Percentiles rank a stretch among this genome's conserved stretches.
Conservation (phyloP, 2,113 vertebrate genomes). For the Seriola rivoliana region DNA sequence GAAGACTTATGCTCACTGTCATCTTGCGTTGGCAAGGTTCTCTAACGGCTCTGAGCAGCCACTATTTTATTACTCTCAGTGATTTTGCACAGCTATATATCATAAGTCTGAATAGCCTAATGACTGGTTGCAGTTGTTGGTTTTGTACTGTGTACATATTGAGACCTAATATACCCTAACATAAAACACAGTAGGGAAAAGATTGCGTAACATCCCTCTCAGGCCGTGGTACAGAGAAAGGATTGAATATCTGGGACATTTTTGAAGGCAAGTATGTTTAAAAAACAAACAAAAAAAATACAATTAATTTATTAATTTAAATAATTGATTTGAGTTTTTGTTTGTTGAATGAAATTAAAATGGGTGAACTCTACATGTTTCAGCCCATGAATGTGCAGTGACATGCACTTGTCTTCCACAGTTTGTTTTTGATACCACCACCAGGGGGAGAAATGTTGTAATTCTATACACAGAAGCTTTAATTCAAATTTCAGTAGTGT, state of each 20-base stretch:
- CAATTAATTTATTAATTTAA: no score
- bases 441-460: neutral
- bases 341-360: neutral
- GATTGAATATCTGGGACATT: neutral
- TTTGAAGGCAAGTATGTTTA: neutral
- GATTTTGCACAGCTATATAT: constrained; percentile 7
- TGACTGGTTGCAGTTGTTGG: neutral
- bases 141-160: neutral
- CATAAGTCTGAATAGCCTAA: neutral
- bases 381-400: neutral
- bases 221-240: neutral
- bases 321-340: neutral
- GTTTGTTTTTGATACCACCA: neutral
- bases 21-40: constrained; percentile 8
- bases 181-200: neutral
- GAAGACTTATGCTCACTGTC: constrained; percentile 8
- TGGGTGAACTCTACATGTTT: neutral
- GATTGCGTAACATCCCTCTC: neutral
- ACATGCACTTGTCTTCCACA: neutral
- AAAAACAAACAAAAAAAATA: neutral
- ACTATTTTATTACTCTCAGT: constrained; percentile 17
- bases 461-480: neutral
- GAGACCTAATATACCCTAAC: neutral
- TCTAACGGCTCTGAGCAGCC: neutral
- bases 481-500: neutral